Base-by-base conservation (phyloP, 2,888 invertebrate genomes). In the Autographa pulchrina region DNA sequence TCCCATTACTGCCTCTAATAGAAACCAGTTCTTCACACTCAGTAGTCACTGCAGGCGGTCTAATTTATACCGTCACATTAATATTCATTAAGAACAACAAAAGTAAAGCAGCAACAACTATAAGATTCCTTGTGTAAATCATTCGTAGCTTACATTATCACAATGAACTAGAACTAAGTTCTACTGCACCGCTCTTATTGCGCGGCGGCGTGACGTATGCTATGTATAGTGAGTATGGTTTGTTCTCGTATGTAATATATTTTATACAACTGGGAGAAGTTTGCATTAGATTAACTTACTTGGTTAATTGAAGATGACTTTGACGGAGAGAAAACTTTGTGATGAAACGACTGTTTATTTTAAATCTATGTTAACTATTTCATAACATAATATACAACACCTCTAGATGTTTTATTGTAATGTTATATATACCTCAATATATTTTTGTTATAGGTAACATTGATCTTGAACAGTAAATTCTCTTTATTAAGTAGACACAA, bases 101-200 rank as follows among this genome's bases (percentile, higher is more conserved):
- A 59, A 59, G 31, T 59, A n/a, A n/a, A 14, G 5, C 9, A 38
- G 41, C 13, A 59, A 76, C 62, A 72, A 72, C 77, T 65, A 72
- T 54, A 60, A 65, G 68, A 68, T 68, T 72, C 65, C 78, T 68
- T 69, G 65, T 62, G 75, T 80, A 79, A 79, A 82, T 80, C 82
- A 76, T 80, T 60, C 25, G 18, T 38, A 71, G 65, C 67, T 74
- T 72, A 65, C 62, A 74, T 64, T 81, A 78, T 70, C 70, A 80
- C 70, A 70, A 68, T 72, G 67, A 78, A 82, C 68, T 70, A 65
- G 63, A 52, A 64, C 65, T 20, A 82, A 82, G 35, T 80, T 80
- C 69, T 60, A 75, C 70, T 70, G 32, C 35, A 20, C n/a, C n/a
- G 48, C 48, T 48, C 48, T 48, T 48, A 48, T 48, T 48, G 48